Evolutionary conservation across 1,140 invertebrate genomes (phyloP).

Genomic region (Drosophila albomicans): DNA sequence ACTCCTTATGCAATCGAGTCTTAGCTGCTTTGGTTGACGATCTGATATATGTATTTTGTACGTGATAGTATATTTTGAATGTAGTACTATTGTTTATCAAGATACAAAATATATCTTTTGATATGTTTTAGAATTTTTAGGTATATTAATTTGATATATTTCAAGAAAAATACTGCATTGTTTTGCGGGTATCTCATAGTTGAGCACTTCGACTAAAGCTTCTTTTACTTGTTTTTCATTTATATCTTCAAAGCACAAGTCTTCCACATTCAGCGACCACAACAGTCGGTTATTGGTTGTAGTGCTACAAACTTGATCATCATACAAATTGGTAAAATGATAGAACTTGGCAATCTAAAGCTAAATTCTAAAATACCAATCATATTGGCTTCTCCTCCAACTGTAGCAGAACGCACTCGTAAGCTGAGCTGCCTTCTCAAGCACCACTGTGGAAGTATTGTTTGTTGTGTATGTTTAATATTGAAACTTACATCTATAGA

Average conservation of each 20-base stretch:
- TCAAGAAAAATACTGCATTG: too few relatives aligned
- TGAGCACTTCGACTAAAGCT: too few relatives aligned
- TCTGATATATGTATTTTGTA: too few relatives aligned
- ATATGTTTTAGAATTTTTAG: too few relatives aligned
- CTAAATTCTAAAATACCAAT: not conserved
- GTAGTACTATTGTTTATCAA: too few relatives aligned
- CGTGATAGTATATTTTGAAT: too few relatives aligned
- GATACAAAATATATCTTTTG: too few relatives aligned
- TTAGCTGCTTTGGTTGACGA: too few relatives aligned
- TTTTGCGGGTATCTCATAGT: too few relatives aligned
- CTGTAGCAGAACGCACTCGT: slow-evolving; percentile 59
- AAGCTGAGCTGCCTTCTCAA: slow-evolving; percentile 61
- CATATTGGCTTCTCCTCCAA: slow-evolving; percentile 7
- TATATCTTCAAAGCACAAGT: not conserved
- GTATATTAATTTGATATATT: too few relatives aligned
- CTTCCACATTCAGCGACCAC: not conserved
- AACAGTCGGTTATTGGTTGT: not conserved
- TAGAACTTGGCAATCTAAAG: not conserved
- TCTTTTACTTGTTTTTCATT: not conserved
- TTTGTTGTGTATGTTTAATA: slow-evolving; percentile 33
- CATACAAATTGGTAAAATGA: not conserved
- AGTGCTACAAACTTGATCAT: slow-evolving; percentile 22
- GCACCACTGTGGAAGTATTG: slow-evolving; percentile 15
- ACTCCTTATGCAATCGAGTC: too few relatives aligned
- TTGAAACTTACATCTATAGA: too few relatives aligned